These are phyloP conservation scores for Dicentrarchus labrax DNA, from an alignment of 2,113 vertebrate species.

Conservation along the genomic window DNA sequence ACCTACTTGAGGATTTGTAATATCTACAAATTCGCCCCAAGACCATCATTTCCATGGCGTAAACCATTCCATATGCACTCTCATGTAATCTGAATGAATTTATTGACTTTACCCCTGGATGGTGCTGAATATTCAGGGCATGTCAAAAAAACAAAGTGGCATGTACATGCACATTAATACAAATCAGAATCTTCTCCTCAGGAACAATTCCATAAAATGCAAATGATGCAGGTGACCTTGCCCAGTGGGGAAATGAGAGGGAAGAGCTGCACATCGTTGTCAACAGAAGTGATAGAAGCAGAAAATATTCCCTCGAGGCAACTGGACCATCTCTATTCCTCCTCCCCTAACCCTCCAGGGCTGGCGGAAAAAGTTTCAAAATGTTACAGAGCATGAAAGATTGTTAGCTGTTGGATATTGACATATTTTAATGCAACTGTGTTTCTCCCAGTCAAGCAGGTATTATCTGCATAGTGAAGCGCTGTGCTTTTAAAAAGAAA, in stretches of 20 bases:
- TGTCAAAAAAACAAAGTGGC: constrained; percentile 61
- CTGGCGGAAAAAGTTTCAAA: constrained; percentile 43
- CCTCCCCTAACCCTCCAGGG: constrained; percentile 38
- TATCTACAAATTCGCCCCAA: constrained; percentile 27
- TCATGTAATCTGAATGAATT: constrained; percentile 70
- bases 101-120: constrained; percentile 73
- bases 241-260: constrained; percentile 61
- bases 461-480: constrained; percentile 67
- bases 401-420: constrained; percentile 66
- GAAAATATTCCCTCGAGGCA: constrained; percentile 64
- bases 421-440: constrained; percentile 63
- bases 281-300: constrained; percentile 65
- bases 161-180: constrained; percentile 76
- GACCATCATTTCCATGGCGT: constrained; percentile 45
- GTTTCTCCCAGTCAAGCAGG: constrained; percentile 65
- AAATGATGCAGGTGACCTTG: constrained; percentile 83
- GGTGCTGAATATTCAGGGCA: constrained; percentile 79
- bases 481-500: constrained; percentile 18
- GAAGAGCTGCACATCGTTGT: constrained; percentile 62
- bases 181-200: constrained; percentile 74
- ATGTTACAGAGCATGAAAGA: constrained; percentile 59
- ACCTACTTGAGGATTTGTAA: constrained; percentile 37
- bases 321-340: constrained; percentile 57
- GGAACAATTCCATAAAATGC: constrained; percentile 79
- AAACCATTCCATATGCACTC: constrained; percentile 50